A percentile compares a stretch with the other conserved stretches of the same genome.
Evolutionary conservation across 2,888 invertebrate species (phyloP).

Genomic region (Calameuta pallipes): DNA sequence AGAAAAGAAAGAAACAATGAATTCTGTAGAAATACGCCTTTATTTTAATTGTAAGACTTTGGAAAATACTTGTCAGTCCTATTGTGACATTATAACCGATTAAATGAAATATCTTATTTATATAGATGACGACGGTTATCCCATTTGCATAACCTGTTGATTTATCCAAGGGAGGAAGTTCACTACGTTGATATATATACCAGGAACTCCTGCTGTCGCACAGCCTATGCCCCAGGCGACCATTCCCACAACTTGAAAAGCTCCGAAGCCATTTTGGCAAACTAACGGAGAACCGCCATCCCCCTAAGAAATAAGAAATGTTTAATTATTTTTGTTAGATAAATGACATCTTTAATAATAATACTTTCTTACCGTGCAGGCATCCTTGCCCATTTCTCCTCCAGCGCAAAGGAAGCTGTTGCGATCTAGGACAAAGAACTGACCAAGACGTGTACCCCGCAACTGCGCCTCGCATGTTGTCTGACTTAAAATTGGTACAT

Average conservation of each 20-base stretch:
- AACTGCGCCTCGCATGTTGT: constrained; percentile 74
- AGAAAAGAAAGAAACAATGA: background rate
- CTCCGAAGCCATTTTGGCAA: constrained; percentile 69
- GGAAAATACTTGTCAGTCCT: background rate
- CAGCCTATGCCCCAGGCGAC: constrained; percentile 83
- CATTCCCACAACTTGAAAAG: constrained; percentile 75
- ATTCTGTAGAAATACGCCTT: background rate
- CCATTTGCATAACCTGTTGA: constrained; percentile 3
- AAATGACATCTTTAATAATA: background rate
- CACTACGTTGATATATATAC: constrained; percentile 81
- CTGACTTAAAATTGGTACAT: constrained; percentile 77
- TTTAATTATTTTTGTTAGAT: background rate
- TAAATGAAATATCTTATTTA: background rate
- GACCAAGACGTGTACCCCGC: constrained; percentile 75
- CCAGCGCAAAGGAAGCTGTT: constrained; percentile 83
- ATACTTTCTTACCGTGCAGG: constrained; percentile 75
- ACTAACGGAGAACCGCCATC: constrained; percentile 81
- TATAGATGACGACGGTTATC: background rate
- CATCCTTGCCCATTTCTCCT: constrained; percentile 80
- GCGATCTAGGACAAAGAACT: constrained; percentile 72
- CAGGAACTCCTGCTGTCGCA: constrained; percentile 77
- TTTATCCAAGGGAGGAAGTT: constrained; percentile 76
- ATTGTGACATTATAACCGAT: background rate
- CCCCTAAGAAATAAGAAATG: constrained; percentile 69
- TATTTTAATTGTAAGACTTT: background rate